phyloP scores from a whole-genome alignment of 2,113 vertebrate genomes.

The Mormyrus iriodes region DNA sequence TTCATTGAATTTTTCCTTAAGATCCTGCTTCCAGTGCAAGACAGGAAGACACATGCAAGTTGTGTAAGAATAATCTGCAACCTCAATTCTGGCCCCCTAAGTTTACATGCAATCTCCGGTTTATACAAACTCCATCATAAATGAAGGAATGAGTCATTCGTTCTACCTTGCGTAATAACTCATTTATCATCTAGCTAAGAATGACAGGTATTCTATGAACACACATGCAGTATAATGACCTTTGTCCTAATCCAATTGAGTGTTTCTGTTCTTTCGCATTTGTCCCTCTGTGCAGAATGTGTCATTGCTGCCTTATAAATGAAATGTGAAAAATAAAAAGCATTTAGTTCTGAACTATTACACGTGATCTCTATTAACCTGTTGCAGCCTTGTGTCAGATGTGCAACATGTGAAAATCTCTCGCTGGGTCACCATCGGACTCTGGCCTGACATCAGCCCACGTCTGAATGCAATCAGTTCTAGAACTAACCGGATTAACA shows the following conservation, averaged over 20 bases:
- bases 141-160: not conserved
- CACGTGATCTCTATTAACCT: not conserved
- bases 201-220: conserved; percentile 5
- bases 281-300: not conserved
- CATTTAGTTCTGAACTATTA: not conserved
- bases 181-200: not conserved
- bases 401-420: not conserved
- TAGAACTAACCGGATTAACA: not conserved
- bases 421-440: not conserved
- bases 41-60: not conserved
- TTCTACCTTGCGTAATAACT: not conserved
- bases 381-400: not conserved
- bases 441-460: not conserved
- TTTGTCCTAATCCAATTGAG: not conserved
- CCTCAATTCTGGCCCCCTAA: not conserved
- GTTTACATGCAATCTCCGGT: not conserved
- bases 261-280: not conserved
- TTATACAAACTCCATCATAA: not conserved
- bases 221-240: not conserved
- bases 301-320: not conserved
- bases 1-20: not conserved
- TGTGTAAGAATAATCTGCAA: not conserved
- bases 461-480: not conserved
- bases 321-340: not conserved
- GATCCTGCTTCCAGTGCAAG: not conserved